These are phyloP conservation scores for Orchesellides sinensis DNA, from an alignment of 2,888 invertebrate species.

Conservation along the genomic window DNA sequence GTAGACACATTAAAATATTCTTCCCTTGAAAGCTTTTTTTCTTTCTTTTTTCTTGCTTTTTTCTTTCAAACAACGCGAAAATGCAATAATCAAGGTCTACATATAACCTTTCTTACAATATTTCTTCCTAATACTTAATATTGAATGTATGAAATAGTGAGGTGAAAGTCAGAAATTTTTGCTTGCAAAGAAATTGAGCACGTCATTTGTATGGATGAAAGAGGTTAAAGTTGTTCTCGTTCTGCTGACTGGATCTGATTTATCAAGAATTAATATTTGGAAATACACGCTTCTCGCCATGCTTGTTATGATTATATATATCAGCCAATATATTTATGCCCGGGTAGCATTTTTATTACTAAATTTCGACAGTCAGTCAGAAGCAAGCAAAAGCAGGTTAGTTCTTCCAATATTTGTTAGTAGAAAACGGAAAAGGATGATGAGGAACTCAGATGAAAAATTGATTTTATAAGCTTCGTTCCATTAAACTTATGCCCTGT, in stretches of 20 bases:
- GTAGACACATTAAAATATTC: conserved; percentile 14
- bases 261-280: neutral
- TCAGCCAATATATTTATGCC: too few species aligned
- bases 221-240: neutral
- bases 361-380: too few species aligned
- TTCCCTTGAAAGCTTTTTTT: conserved; percentile 11
- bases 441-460: conserved; percentile 24
- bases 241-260: neutral
- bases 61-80: neutral
- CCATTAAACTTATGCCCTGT: conserved; percentile 16
- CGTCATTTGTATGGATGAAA: too few species aligned
- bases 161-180: too few species aligned
- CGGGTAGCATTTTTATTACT: too few species aligned
- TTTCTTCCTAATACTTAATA: too few species aligned
- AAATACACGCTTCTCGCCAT: neutral
- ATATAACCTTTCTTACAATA: too few species aligned
- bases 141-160: neutral
- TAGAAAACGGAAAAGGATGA: neutral
- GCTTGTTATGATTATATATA: too few species aligned
- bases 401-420: conserved; percentile 16
- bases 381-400: neutral
- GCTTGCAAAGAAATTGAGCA: too few species aligned
- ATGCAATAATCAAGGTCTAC: neutral
- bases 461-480: conserved; percentile 26
- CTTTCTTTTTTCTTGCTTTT: neutral